Evolutionary conservation across 2,113 vertebrate species (phyloP).

Genomic region (Bos taurus): ARS-UCD2.0 NC_037351.1:30770501-30771000

Average conservation of each 20-base stretch:
- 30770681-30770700: background rate
- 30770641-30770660: background rate
- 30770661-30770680: background rate
- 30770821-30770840: background rate
- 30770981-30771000: slow-evolving; percentile 70
- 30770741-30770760: background rate
- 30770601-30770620: background rate
- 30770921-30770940: background rate
- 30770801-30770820: background rate
- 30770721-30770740: background rate
- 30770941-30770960: background rate
- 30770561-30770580: background rate
- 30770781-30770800: background rate
- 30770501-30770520: background rate
- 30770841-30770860: background rate
- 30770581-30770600: background rate
- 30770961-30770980: slow-evolving; percentile 59
- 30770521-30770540: background rate
- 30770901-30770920: slow-evolving; percentile 32
- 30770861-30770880: background rate
- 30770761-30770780: background rate
- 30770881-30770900: slow-evolving; percentile 20
- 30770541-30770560: background rate
- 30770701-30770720: background rate
- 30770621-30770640: background rate